Evolutionary conservation across 2,797 vertebrate species (phyloP).

Genomic region (Pseudochromis fuscus): DNA sequence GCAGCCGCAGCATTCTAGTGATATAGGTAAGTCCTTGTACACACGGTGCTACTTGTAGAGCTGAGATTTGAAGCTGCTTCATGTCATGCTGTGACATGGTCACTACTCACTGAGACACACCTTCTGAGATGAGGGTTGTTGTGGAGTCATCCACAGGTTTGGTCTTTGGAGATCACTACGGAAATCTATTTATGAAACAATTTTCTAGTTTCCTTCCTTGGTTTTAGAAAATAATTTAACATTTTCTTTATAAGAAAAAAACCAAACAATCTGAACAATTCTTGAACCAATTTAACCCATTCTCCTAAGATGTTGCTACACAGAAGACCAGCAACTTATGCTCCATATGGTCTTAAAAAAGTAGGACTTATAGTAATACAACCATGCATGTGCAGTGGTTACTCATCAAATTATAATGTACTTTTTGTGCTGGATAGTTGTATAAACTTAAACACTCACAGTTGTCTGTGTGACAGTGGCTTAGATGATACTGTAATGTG

Average conservation of each 20-base stretch:
- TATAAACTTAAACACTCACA: conserved; percentile 24
- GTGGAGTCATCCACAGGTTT: conserved; percentile 47
- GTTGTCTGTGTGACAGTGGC: conserved; percentile 43
- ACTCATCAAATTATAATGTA: conserved; percentile 34
- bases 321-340: conserved; percentile 24
- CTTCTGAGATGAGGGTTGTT: conserved; percentile 51
- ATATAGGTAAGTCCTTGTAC: conserved; percentile 87
- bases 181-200: conserved; percentile 20
- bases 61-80: conserved; percentile 76
- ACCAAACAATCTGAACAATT: conserved; percentile 71
- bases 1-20: conserved; percentile 80
- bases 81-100: conserved; percentile 61
- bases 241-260: too few relatives aligned
- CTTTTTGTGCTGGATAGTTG: conserved; percentile 38
- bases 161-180: conserved; percentile 38
- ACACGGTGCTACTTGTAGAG: conserved; percentile 63
- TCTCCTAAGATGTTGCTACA: conserved; percentile 44
- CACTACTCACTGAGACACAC: conserved; percentile 55
- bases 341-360: conserved; percentile 14
- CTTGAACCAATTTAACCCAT: conserved; percentile 50
- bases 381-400: conserved; percentile 31
- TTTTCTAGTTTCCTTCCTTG: conserved; percentile 21
- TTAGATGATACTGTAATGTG: conserved; percentile 31
- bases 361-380: conserved; percentile 17
- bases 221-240: too few relatives aligned